Conservation (phyloP, 2,888 invertebrate species). For the Pterostichus madidus region DNA sequence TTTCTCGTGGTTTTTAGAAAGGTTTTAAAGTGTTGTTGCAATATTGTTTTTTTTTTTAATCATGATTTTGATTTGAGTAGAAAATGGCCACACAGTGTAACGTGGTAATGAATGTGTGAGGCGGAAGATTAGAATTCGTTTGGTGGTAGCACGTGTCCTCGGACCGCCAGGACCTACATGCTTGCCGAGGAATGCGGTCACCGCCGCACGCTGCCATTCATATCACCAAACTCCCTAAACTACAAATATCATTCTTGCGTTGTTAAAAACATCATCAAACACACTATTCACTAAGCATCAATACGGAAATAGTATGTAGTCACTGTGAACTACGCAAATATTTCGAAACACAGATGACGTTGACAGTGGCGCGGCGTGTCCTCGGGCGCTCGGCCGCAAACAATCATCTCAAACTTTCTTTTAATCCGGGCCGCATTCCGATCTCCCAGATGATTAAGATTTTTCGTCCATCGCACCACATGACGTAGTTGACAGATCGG, state of each 20-base stretch:
- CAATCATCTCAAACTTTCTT: constrained; percentile 60
- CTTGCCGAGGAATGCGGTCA: constrained; percentile 52
- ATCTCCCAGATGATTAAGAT: constrained; percentile 56
- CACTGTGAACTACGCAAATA: constrained; percentile 57
- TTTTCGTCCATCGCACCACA: constrained; percentile 44
- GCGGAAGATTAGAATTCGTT: background rate
- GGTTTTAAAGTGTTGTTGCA: no score
- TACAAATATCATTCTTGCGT: background rate
- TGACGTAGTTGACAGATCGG: constrained; percentile 27
- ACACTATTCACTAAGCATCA: no score
- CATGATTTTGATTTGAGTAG: no score
- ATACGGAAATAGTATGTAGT: no score
- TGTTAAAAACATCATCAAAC: background rate
- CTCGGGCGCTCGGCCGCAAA: constrained; percentile 41
- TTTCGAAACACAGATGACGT: constrained; percentile 49
- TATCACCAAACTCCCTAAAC: constrained; percentile 3
- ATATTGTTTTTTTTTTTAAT: no score
- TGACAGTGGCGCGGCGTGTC: constrained; percentile 13
- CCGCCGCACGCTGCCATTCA: constrained; percentile 13
- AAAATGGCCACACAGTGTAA: background rate
- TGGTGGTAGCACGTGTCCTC: constrained; percentile 17
- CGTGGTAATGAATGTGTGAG: background rate
- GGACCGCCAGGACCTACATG: constrained; percentile 47
- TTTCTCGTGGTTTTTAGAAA: no score
- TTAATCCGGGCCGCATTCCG: constrained; percentile 59